Evolutionary conservation across 2,113 vertebrate genomes (phyloP).

Genomic region (Chauna torquata): DNA sequence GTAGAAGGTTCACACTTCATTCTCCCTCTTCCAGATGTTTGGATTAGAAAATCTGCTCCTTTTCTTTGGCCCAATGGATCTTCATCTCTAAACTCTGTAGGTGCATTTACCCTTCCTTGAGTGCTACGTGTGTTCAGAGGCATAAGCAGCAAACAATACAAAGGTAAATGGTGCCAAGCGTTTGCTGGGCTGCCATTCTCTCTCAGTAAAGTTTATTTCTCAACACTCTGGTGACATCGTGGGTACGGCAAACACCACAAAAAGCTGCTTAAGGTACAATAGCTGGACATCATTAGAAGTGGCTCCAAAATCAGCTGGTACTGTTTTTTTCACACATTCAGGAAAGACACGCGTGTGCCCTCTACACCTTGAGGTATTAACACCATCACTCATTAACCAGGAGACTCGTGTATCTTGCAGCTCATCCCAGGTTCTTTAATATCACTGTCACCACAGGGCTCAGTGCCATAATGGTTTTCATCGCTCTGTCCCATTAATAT

Average conservation of each 20-base stretch:
- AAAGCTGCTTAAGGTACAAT: not conserved
- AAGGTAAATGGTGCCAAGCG: fast-evolving
- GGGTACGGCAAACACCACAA: not conserved
- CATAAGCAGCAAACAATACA: not conserved
- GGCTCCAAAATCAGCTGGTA: not conserved
- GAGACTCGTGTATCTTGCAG: not conserved
- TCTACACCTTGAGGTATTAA: not conserved
- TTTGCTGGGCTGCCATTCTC: not conserved
- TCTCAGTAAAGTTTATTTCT: not conserved
- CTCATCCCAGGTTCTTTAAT: not conserved
- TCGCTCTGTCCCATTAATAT: not conserved
- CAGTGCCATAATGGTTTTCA: not conserved
- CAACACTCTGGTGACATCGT: too few relatives aligned
- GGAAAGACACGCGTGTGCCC: not conserved
- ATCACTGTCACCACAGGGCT: not conserved
- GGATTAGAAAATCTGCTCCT: too few relatives aligned
- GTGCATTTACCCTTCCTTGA: not conserved
- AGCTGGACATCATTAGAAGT: not conserved
- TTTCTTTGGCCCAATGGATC: not conserved
- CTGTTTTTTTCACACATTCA: not conserved
- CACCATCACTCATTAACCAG: not conserved
- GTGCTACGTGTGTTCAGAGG: not conserved
- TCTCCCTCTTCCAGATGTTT: too few relatives aligned
- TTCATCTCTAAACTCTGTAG: not conserved
- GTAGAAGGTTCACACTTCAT: not conserved